Evolutionary conservation across 2,888 invertebrate genomes (phyloP), one percentile per base, ranked within the genome.

Genomic region (Ichneumon xanthorius): DNA sequence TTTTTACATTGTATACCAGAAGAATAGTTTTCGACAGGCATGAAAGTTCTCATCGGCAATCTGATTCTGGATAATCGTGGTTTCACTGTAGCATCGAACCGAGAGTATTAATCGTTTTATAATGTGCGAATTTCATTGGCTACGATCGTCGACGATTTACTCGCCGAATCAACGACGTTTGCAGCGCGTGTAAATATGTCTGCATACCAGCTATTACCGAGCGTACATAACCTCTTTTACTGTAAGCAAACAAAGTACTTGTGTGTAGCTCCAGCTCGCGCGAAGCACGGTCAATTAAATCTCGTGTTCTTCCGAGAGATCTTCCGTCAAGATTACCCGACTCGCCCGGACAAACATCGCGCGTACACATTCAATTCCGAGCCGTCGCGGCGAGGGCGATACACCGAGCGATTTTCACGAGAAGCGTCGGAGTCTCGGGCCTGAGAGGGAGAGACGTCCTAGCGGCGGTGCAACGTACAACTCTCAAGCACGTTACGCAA

Each of bases 201-300:
- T 40, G 40, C 9, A 11, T 40, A 11, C 67, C 22, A 19, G 50
- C 37, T 37, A 63, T n/a, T n/a, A 16, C 7, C 30, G 6, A 33
- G 16, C 37, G 30, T 63, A 19, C 22, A 26, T 45, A 58, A 22
- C 9, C 22, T 26, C 58, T 26, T 11, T 22, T 9, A 26, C 40
- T 11, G 7, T 45, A 70, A 37, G 19, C 37, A 40, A 7, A 26
- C 26, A 40, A 7, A 48, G 40, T 26, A 58, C 22, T 3, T 26
- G 26, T 58, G 79, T 72, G 71, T 68, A 73, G 55, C 73, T 3
- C 75, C 19, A 14, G 58, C 22, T 22, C 14, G 30, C n/a, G 50
- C 40, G 26, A 53, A 67, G 72, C 45, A 55, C 65, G 65, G 19
- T 26, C 73, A 80, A 80, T 80, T 80, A 73, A 80, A 80, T 80